A percentile compares a stretch with the other conserved stretches of the same genome.
Evolutionary conservation across 30 jellyfish, hydroid and myxozoan species (phyloP).

Genomic region (Aurelia sp.): DNA sequence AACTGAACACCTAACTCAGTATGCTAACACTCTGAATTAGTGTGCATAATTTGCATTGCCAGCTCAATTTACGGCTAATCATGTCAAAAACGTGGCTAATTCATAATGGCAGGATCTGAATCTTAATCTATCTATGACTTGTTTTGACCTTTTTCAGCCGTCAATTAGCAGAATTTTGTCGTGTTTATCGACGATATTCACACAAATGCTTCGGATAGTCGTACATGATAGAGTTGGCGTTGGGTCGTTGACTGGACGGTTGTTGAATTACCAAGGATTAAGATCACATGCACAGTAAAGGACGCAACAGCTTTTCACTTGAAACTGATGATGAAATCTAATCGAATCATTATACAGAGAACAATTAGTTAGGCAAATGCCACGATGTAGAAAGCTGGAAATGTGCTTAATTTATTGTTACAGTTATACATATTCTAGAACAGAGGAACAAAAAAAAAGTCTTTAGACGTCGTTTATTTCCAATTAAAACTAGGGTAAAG

Average conservation of each 20-base stretch:
- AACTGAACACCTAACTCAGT: background rate
- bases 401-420: conserved; percentile 61
- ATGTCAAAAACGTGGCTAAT: too few species aligned
- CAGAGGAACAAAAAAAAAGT: conserved; percentile 52
- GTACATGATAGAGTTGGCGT: background rate
- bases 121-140: too few species aligned
- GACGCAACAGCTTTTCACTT: conserved; percentile 38
- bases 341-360: conserved; percentile 41
- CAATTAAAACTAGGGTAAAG: conserved; percentile 35
- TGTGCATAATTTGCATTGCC: background rate
- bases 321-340: conserved; percentile 32
- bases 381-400: conserved; percentile 67
- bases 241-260: background rate
- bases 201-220: background rate
- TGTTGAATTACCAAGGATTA: conserved; percentile 6
- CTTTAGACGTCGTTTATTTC: conserved; percentile 57
- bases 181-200: background rate
- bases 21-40: background rate
- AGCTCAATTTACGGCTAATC: too few species aligned
- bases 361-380: conserved; percentile 49
- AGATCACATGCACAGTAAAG: conserved; percentile 9
- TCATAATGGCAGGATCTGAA: too few species aligned
- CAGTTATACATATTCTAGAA: conserved; percentile 62
- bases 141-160: background rate
- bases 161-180: background rate